Evolutionary conservation across 2,113 vertebrate genomes (phyloP).

Genomic region (Microtus pennsylvanicus): DNA sequence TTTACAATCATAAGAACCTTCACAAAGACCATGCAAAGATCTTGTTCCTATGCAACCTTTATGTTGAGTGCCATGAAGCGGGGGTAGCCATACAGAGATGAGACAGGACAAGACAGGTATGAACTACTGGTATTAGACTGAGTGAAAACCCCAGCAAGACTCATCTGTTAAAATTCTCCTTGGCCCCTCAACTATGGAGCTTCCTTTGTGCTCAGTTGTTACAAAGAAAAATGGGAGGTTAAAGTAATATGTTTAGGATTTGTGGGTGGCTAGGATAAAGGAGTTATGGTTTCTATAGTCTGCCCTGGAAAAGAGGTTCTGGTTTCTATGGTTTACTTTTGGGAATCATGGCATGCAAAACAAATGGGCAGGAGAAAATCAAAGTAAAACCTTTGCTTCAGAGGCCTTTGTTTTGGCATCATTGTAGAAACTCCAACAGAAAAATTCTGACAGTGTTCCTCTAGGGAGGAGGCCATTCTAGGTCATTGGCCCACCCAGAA

Average conservation of each 20-base stretch:
- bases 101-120: too few relatives aligned
- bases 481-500: neutral
- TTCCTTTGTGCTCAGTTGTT: neutral
- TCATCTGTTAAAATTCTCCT: neutral
- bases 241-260: neutral
- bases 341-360: neutral
- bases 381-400: neutral
- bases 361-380: neutral
- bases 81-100: neutral
- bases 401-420: neutral
- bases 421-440: neutral
- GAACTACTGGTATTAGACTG: rapidly evolving
- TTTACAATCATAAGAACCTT: neutral
- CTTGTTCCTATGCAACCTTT: neutral
- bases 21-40: neutral
- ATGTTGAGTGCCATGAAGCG: neutral
- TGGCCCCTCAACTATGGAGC: neutral
- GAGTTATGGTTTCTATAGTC: neutral
- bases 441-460: neutral
- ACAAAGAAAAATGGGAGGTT: neutral
- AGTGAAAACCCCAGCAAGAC: neutral
- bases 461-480: neutral
- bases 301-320: neutral
- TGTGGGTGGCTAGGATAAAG: neutral
- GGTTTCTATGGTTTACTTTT: neutral